phyloP scores from a whole-genome alignment of 2,797 vertebrate species.

The Mus caroli region DNA sequence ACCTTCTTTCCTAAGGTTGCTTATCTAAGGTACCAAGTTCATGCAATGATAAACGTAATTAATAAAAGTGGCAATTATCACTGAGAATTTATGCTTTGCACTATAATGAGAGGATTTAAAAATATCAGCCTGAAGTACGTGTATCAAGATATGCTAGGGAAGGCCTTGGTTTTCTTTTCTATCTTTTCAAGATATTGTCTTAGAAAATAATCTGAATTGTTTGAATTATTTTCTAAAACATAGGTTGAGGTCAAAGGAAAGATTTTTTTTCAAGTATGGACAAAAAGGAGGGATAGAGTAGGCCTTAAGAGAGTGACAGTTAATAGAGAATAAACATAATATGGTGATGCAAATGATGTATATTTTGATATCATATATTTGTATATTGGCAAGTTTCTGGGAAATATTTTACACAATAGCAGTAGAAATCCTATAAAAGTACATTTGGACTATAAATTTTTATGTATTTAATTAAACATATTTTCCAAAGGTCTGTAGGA shows the following conservation, averaged over 20 bases:
- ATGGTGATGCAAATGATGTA: not conserved
- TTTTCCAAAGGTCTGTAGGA: constrained; percentile 9
- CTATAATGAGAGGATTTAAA: not conserved
- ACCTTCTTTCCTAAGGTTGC: not conserved
- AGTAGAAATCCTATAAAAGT: not conserved
- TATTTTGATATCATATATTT: not conserved
- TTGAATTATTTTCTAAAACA: constrained; percentile 32
- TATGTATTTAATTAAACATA: constrained; percentile 46
- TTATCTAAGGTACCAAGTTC: not conserved
- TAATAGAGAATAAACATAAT: not conserved
- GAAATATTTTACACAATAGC: not conserved
- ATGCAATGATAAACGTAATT: not conserved
- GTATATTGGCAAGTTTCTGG: not conserved
- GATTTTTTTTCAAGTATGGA: not conserved
- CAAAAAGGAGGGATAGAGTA: not conserved
- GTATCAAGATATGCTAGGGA: not conserved
- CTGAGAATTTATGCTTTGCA: not conserved
- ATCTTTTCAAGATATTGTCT: not conserved
- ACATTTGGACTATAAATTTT: not conserved
- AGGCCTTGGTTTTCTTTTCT: not conserved
- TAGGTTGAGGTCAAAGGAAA: not conserved
- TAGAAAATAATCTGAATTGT: constrained; percentile 10
- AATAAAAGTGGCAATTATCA: not conserved
- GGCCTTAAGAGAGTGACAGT: not conserved
- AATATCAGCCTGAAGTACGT: not conserved